Conservation (phyloP, 2,797 vertebrate genomes). For the Danio kyathit region DNA sequence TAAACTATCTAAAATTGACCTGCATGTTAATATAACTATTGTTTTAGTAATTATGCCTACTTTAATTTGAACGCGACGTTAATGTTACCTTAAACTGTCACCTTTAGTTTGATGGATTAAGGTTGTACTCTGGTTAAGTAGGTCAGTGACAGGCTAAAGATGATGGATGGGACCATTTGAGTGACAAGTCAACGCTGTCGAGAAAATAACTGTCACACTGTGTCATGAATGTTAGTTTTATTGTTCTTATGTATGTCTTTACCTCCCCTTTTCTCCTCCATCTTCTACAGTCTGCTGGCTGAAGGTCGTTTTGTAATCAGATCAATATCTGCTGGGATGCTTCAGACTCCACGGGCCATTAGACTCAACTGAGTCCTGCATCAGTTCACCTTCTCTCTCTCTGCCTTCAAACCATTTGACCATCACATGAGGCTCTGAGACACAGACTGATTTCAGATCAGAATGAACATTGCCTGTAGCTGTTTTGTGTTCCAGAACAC, state of each 20-base stretch:
- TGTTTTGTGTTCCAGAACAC: conserved; percentile 18
- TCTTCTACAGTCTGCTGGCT: conserved; percentile 59
- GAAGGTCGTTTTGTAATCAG: conserved; percentile 73
- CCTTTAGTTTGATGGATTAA: conserved; percentile 30
- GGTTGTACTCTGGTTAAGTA: conserved; percentile 15
- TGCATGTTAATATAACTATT: background rate
- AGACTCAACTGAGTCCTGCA: conserved; percentile 44
- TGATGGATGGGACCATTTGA: conserved; percentile 22
- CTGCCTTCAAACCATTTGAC: conserved; percentile 47
- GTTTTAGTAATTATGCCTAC: background rate
- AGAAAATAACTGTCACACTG: background rate
- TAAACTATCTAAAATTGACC: background rate
- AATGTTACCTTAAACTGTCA: background rate
- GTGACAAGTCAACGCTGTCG: background rate
- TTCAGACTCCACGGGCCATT: conserved; percentile 53
- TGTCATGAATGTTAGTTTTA: background rate
- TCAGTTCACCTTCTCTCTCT: background rate
- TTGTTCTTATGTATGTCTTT: background rate
- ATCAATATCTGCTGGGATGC: conserved; percentile 66
- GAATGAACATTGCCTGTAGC: conserved; percentile 25
- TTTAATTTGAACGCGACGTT: background rate
- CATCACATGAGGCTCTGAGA: conserved; percentile 56
- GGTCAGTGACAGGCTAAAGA: conserved; percentile 54
- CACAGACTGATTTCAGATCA: conserved; percentile 29
- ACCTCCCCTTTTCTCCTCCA: conserved; percentile 36